Percentiles rank a stretch among this genome's conserved stretches.
phyloP scores from a whole-genome alignment of 2,797 vertebrate species.

The Galaxias olidus region DNA sequence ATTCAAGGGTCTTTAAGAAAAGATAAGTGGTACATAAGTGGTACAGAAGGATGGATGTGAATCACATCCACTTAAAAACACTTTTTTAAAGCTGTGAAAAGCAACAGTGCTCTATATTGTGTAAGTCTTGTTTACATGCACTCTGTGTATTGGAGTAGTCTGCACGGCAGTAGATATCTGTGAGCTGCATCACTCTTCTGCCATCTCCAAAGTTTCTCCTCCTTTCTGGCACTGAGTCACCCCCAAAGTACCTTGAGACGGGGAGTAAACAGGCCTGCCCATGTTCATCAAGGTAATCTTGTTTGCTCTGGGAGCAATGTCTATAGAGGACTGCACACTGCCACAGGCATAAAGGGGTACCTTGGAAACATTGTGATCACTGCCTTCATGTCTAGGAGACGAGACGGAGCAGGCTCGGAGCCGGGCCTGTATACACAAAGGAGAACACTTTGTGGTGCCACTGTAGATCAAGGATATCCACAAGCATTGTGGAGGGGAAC shows the following conservation, averaged over 20 bases:
- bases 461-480: slow-evolving; percentile 5
- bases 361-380: slow-evolving; percentile 44
- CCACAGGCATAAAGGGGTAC: slow-evolving; percentile 41
- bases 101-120: slow-evolving; percentile 6
- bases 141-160: slow-evolving; percentile 7
- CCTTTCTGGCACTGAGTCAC: slow-evolving; percentile 50
- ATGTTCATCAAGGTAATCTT: slow-evolving; percentile 67
- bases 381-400: slow-evolving; percentile 20
- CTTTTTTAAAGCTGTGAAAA: not conserved
- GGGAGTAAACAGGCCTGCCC: slow-evolving; percentile 57
- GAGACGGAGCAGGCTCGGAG: slow-evolving; percentile 13
- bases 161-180: slow-evolving; percentile 22
- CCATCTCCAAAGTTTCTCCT: slow-evolving; percentile 42
- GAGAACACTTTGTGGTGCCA: slow-evolving; percentile 18
- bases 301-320: slow-evolving; percentile 59
- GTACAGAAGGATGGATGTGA: too few species aligned
- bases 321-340: slow-evolving; percentile 42
- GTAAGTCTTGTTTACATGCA: not conserved
- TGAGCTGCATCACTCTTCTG: slow-evolving; percentile 11
- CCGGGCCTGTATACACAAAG: slow-evolving; percentile 25
- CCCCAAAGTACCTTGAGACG: slow-evolving; percentile 63
- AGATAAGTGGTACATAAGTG: too few species aligned
- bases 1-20: too few species aligned
- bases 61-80: too few species aligned
- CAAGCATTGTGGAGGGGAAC: not conserved